Evolutionary conservation across 2,113 vertebrate genomes (phyloP).

Genomic region (Brachionichthys hirsutus): DNA sequence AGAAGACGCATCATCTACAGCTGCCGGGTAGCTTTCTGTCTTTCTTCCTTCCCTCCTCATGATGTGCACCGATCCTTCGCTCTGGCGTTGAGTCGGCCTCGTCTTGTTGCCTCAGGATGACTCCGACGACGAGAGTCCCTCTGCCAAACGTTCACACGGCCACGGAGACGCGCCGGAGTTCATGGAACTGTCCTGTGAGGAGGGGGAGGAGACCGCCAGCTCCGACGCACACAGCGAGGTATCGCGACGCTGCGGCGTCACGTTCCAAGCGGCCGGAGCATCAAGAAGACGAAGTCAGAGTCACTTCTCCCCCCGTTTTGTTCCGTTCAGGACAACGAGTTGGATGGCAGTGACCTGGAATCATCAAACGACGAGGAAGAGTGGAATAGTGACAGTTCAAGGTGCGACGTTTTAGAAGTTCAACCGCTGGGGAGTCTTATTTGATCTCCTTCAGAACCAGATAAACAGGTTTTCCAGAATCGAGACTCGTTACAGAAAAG

Average conservation of each 20-base stretch:
- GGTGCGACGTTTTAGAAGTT: slow-evolving; percentile 69
- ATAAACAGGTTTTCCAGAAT: not conserved
- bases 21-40: slow-evolving; percentile 66
- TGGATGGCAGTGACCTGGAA: slow-evolving; percentile 83
- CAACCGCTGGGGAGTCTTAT: not conserved
- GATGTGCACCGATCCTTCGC: not conserved
- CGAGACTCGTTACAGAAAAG: not conserved
- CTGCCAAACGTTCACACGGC: slow-evolving; percentile 65
- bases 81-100: slow-evolving; percentile 17
- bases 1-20: slow-evolving; percentile 80
- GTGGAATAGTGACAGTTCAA: slow-evolving; percentile 91
- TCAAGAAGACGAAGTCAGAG: not conserved
- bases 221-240: slow-evolving; percentile 72
- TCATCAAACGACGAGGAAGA: slow-evolving; percentile 89
- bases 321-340: slow-evolving; percentile 81
- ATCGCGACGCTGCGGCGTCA: not conserved
- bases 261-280: no score
- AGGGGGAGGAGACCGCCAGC: slow-evolving; percentile 82
- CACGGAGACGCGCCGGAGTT: slow-evolving; percentile 70
- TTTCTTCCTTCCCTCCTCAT: no score
- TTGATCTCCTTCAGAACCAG: slow-evolving; percentile 17
- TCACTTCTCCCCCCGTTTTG: not conserved
- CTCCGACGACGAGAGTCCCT: slow-evolving; percentile 78
- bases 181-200: slow-evolving; percentile 86
- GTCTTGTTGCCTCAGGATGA: slow-evolving; percentile 77